Evolutionary conservation across 2,888 invertebrate species (phyloP).

Genomic region (Xanthorhoe spadicearia): DNA sequence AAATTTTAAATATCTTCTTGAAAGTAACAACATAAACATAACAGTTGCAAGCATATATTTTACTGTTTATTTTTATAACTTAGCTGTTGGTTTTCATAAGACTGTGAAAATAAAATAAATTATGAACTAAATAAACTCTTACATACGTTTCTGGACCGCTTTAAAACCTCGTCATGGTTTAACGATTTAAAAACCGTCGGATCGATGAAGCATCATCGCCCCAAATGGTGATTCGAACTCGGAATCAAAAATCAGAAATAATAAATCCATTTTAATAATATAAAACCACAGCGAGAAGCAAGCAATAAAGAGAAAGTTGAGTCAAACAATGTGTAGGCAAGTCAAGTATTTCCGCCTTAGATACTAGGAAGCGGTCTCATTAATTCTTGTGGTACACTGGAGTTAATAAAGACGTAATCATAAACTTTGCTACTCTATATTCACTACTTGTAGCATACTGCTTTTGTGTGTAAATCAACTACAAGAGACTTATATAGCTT

Average conservation of each 20-base stretch:
- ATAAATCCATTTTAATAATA: background rate
- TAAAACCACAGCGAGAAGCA: background rate
- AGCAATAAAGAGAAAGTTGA: background rate
- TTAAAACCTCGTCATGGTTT: no score
- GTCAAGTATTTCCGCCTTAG: conserved; percentile 30
- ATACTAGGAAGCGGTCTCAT: conserved; percentile 24
- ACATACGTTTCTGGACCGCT: no score
- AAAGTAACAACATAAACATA: background rate
- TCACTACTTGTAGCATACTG: background rate
- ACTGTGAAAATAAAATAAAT: no score
- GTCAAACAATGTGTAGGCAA: conserved; percentile 1
- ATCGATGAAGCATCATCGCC: no score
- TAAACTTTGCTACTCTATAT: conserved; percentile 5
- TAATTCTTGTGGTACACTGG: conserved; percentile 8
- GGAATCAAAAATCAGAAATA: no score
- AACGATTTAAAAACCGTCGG: no score
- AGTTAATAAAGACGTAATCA: conserved; percentile 13
- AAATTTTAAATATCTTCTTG: background rate
- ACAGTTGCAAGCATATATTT: no score
- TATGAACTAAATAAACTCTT: no score
- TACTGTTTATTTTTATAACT: no score
- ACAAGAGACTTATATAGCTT: no score
- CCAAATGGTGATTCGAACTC: no score
- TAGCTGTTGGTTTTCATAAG: no score
- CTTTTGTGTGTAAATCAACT: background rate